Evolutionary conservation across 2,797 vertebrate species (phyloP).

Genomic region (Rhynchotus rufescens): DNA sequence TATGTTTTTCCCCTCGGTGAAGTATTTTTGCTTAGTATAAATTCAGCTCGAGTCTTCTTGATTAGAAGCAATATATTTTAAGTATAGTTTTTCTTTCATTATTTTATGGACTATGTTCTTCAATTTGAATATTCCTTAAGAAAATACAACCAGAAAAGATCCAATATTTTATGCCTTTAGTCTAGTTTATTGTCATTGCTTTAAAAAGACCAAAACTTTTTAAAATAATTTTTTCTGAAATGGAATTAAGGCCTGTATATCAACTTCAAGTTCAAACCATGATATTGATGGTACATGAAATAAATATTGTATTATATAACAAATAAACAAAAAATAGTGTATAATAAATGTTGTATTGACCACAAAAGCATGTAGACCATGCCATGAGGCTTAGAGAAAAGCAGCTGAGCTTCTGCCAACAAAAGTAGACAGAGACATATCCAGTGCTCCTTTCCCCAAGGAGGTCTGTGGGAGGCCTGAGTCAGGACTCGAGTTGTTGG

Average conservation of each 20-base stretch:
- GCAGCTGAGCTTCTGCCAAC: background rate
- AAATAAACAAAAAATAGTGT: too few relatives aligned
- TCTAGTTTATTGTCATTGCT: background rate
- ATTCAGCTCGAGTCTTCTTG: background rate
- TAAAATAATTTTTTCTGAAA: background rate
- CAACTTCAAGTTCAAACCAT: background rate
- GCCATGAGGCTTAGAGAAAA: background rate
- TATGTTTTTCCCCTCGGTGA: background rate
- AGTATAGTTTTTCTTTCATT: background rate
- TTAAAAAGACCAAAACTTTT: background rate
- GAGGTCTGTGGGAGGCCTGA: background rate
- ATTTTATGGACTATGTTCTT: background rate
- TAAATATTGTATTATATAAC: too few relatives aligned
- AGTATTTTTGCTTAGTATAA: background rate
- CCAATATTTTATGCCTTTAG: background rate
- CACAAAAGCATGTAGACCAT: background rate
- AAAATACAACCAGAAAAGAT: background rate
- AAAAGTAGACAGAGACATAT: background rate
- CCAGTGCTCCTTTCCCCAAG: background rate
- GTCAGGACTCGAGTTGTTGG: background rate
- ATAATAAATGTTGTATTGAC: background rate
- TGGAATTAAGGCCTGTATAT: background rate
- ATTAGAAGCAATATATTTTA: background rate
- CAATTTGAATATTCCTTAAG: background rate
- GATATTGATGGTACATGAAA: background rate